Base-by-base conservation (phyloP, 2,888 invertebrate genomes). In the Leuctra nigra region DNA sequence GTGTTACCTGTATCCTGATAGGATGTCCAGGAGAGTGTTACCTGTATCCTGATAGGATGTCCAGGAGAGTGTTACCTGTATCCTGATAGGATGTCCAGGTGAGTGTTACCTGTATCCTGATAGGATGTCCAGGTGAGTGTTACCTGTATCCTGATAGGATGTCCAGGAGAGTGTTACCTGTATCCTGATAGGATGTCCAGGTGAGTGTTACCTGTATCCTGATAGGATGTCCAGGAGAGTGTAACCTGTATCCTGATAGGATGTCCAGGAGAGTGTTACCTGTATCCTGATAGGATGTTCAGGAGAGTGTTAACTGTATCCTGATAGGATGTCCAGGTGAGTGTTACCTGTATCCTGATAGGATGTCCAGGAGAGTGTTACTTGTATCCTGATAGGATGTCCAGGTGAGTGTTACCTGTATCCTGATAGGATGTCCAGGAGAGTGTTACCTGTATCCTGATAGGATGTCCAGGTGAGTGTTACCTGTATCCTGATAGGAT, bases 1-100 rank as follows among this genome's bases (percentile, higher is more conserved):
- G 94, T 93, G 1, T 16, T 25, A 47, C 47, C 47, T 47, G 47
- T 47, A 47, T 24, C 47, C 47, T 13, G 47, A 47, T 2, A 47
- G 29, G 4, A 47, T 47, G 47, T 47, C 47, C 2, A 47, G 47
- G 4, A 47, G 47, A 0, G 94, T 93, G 1, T 16, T 25, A 47
- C 47, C 47, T 47, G 47, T 47, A 47, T 24, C 47, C 47, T 13
- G 47, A 47, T 2, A 47, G 29, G 4, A 47, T 47, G 47, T 47
- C 47, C 2, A 47, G 47, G 4, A 47, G 47, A 0, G 94, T 93
- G 1, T 16, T 25, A 47, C 47, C 47, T 47, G 47, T 47, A 47
- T 24, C 47, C 47, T 13, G 47, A 47, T 2, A 47, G 29, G 4
- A 47, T 47, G 47, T 47, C 47, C 2, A 47, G 47, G 4, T 25